These are phyloP conservation scores for Tragelaphus strepsiceros DNA, from an alignment of 2,113 vertebrate genomes.

Conservation along the genomic window DNA sequence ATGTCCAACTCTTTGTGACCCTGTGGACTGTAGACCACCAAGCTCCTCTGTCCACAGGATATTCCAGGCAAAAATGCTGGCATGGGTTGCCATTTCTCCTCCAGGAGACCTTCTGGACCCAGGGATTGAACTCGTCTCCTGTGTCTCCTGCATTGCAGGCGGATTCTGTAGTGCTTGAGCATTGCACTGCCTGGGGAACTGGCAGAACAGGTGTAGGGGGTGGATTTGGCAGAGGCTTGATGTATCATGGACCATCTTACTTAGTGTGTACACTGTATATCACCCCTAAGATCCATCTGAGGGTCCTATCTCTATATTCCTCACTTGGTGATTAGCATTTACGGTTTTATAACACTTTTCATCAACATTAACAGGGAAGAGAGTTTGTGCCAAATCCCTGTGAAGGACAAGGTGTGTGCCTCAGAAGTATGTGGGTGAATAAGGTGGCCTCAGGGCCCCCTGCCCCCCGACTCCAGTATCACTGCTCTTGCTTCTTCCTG, in stretches of 20 bases:
- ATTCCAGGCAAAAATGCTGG: neutral
- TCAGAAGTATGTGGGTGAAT: neutral
- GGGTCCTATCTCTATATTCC: neutral
- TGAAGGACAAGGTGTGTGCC: neutral
- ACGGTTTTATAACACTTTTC: too few species aligned
- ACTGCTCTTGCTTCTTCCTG: too few species aligned
- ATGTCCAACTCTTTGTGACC: neutral
- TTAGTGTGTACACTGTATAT: neutral
- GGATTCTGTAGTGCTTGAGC: neutral
- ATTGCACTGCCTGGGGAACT: neutral
- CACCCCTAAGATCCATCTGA: neutral
- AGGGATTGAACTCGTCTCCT: neutral
- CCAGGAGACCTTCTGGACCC: neutral
- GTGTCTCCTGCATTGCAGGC: neutral
- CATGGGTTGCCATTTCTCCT: neutral
- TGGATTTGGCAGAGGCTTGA: neutral
- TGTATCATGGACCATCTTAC: rapidly evolving
- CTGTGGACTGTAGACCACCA: neutral
- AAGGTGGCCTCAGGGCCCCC: rapidly evolving
- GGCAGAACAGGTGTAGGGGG: neutral
- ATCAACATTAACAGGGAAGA: neutral
- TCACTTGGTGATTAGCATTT: neutral
- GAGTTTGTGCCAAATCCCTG: neutral
- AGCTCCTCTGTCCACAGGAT: neutral
- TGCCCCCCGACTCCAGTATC: too few species aligned